Evolutionary conservation across 2,113 vertebrate species (phyloP).

Genomic region (Anas platyrhynchos): DNA sequence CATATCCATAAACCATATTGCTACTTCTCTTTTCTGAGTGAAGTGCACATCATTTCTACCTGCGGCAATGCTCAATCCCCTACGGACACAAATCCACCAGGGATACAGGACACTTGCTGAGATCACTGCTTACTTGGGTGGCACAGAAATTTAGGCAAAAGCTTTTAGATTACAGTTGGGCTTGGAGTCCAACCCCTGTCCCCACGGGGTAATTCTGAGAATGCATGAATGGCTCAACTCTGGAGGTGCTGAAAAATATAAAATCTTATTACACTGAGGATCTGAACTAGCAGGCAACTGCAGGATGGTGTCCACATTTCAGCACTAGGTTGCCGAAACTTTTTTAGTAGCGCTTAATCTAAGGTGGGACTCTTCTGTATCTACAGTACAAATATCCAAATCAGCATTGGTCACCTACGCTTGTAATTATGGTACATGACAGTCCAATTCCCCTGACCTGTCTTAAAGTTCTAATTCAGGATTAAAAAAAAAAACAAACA

Average conservation of each 20-base stretch:
- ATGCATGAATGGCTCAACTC: background rate
- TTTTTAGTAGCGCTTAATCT: background rate
- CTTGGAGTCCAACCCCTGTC: background rate
- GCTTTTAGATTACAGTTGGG: background rate
- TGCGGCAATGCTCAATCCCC: background rate
- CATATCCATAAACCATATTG: no score
- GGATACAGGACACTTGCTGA: background rate
- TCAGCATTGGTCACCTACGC: accelerated
- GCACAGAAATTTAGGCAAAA: background rate
- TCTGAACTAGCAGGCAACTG: background rate
- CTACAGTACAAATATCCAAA: background rate
- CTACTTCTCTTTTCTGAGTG: no score
- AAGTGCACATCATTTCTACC: no score
- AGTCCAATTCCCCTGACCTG: background rate
- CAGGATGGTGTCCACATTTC: background rate
- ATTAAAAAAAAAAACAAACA: background rate
- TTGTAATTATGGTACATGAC: background rate
- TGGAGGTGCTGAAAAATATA: background rate
- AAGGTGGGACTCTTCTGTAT: background rate
- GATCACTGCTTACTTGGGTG: background rate
- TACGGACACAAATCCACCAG: accelerated
- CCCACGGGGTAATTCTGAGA: background rate
- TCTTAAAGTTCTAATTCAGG: background rate
- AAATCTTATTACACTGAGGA: background rate
- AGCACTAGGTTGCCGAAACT: background rate